These are phyloP conservation scores for Melanophora roralis DNA, from an alignment of 2,888 invertebrate species.

Conservation along the genomic window DNA sequence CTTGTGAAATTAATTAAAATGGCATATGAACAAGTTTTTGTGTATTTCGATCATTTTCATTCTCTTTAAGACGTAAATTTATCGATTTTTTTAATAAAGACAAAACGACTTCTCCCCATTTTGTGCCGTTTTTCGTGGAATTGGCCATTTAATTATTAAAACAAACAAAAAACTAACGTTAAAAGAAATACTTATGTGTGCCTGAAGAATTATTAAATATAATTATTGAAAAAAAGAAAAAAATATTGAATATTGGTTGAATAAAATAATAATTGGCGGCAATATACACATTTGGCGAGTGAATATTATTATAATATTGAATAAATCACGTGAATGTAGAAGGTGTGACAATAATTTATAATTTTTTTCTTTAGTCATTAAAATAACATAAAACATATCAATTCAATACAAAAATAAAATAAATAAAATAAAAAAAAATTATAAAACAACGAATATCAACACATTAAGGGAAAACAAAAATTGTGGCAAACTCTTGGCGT, in stretches of 20 bases:
- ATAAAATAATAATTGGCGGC: neutral
- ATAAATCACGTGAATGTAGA: constrained; percentile 25
- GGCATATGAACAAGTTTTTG: no score
- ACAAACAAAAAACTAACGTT: neutral
- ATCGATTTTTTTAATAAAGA: no score
- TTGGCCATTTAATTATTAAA: constrained; percentile 25
- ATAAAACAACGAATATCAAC: neutral
- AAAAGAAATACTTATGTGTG: neutral
- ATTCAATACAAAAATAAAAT: no score
- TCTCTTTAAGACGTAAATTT: no score
- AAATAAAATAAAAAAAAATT: neutral
- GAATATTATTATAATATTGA: constrained; percentile 10
- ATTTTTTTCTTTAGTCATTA: neutral
- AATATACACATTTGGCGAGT: no score
- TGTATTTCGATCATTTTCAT: no score
- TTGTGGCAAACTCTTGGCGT: neutral
- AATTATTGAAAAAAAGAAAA: constrained; percentile 1
- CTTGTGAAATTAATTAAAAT: no score
- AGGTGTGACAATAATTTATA: constrained; percentile 8
- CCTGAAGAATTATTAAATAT: constrained; percentile 11
- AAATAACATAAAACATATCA: no score
- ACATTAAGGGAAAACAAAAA: constrained; percentile 41
- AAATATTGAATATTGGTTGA: neutral
- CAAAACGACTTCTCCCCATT: no score
- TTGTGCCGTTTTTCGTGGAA: no score